Percentiles rank a stretch among this genome's conserved stretches.
Evolutionary conservation across 2,113 vertebrate species (phyloP).

Genomic region (Terrapene triunguis): DNA sequence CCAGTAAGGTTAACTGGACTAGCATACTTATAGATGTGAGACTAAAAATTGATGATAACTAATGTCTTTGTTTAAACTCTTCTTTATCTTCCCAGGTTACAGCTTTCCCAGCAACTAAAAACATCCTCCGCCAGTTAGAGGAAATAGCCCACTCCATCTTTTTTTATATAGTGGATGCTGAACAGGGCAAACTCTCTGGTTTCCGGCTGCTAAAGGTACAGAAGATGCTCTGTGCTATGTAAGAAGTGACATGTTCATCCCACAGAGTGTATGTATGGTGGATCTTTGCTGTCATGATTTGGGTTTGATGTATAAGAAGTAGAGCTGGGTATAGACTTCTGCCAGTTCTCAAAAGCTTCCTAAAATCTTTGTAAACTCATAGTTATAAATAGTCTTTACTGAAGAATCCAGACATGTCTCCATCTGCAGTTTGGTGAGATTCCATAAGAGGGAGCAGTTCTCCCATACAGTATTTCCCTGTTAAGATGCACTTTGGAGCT

Average conservation of each 20-base stretch:
- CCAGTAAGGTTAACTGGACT: not conserved
- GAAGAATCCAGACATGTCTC: not conserved
- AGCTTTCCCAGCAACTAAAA: slow-evolving; percentile 93
- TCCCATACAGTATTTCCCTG: not conserved
- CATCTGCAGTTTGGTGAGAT: not conserved
- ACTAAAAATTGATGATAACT: not conserved
- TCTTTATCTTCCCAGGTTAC: slow-evolving; percentile 84
- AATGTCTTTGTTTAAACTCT: not conserved
- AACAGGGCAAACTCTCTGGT: slow-evolving; percentile 89
- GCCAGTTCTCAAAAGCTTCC: fast-evolving
- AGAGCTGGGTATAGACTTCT: not conserved
- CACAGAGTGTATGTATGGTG: not conserved
- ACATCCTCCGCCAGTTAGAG: slow-evolving; percentile 92
- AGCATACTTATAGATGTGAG: not conserved
- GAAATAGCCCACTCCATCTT: slow-evolving; percentile 92
- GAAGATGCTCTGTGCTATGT: not conserved
- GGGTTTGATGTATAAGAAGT: not conserved
- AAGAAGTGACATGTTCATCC: fast-evolving
- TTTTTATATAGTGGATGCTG: slow-evolving; percentile 92
- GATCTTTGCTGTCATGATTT: not conserved
- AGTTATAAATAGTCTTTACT: not conserved
- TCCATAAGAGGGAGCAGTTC: not conserved
- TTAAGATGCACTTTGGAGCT: not conserved
- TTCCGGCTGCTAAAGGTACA: slow-evolving; percentile 91
- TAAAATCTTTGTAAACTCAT: not conserved